phyloP scores from a whole-genome alignment of 2,113 vertebrate genomes.

The Cricetomys ansorgei region DNA sequence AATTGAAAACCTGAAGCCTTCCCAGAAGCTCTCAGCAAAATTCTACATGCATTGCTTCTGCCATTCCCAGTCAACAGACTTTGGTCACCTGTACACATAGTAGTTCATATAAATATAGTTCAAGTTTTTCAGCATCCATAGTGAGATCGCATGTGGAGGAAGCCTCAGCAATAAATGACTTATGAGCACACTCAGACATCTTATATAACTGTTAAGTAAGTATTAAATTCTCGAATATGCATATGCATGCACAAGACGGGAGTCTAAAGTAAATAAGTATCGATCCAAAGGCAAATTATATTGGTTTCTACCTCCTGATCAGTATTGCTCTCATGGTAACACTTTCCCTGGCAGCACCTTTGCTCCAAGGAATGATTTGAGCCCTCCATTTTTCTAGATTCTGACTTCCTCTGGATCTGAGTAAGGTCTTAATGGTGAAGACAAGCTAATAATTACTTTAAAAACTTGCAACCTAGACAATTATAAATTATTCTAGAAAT shows the following conservation, averaged over 20 bases:
- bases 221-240: background rate
- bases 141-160: background rate
- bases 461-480: background rate
- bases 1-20: background rate
- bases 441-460: background rate
- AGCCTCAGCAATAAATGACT: background rate
- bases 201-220: background rate
- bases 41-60: background rate
- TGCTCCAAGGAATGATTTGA: background rate
- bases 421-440: background rate
- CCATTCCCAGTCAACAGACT: background rate
- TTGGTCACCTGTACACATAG: background rate
- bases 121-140: background rate
- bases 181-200: background rate
- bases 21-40: background rate
- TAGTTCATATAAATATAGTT: background rate
- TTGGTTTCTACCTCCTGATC: background rate
- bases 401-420: background rate
- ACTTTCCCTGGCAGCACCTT: background rate
- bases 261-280: background rate
- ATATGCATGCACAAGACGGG: background rate
- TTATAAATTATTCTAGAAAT: constrained; percentile 14
- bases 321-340: background rate
- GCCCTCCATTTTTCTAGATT: background rate
- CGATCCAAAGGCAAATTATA: background rate